Base-by-base conservation (phyloP, 2,888 invertebrate species). In the Nesidiocoris tenuis region DNA sequence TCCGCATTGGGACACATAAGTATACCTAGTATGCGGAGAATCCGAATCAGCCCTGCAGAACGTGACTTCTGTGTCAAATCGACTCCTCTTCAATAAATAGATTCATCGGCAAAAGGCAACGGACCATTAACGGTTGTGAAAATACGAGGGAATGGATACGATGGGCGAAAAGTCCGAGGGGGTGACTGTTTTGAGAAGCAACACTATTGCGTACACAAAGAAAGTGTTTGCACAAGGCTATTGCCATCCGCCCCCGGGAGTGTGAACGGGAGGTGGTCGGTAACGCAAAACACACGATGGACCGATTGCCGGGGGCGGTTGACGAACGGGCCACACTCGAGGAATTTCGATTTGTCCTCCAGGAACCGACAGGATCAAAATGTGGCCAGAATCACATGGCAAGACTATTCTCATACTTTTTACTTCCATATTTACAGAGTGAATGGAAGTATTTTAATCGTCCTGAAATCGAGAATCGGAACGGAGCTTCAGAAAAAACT, bases 161-260 rank as follows among this genome's bases (percentile, higher is more conserved):
- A 39, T 39, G 39, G 12, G 12, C 39, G 39, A 12, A 39, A 39
- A 25, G 66, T 65, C 18, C 57, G 75, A 56, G 39, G 66, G 66
- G 22, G 75, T 66, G 75, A 75, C 66, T 75, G 75, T 75, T 75
- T 75, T 75, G 66, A 55, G 75, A 75, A 75, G 75, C 75, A 75
- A 75, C 75, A 75, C 75, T 66, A 75, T 75, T 75, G 75, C 66
- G 75, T 75, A 75, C 75, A 75, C 75, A 75, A 75, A 75, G 75
- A 75, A 75, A 75, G 75, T 75, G 75, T 75, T 75, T 75, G 75
- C 75, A 25, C 67, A 63, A 25, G 75, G 75, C 67, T 57, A 70
- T 70, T 70, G 70, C 59, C 70, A 21, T 59, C 70, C 54, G 23
- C 70, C 70, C 17, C 70, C 23, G 70, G 59, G 12, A 12, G 5